Base-by-base conservation (phyloP, 1,140 invertebrate species). In the Microplitis demolitor region DNA sequence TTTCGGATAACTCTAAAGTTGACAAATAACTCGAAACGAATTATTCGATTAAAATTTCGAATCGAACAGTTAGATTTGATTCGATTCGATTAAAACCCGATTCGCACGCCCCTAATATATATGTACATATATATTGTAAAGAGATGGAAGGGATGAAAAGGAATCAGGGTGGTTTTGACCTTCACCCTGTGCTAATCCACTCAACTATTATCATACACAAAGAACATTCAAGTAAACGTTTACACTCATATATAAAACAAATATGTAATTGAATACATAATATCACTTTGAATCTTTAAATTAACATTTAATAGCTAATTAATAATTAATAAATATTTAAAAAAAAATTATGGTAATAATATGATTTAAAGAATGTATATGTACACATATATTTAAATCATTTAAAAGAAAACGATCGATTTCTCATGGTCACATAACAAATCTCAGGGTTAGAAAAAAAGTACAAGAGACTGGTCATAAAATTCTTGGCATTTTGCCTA, bases 181-280 rank as follows among this genome's bases (percentile, higher is more conserved):
- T 85, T 85, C 78, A 83, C 82, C 82, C 78, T 80, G 77, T 77
- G 79, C 82, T 83, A 83, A 85, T 84, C 79, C 81, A 82, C 79
- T 75, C 79, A 72, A 75, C 74, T 78, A 80, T 81, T 80, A 80
- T 82, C 81, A 78, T 84, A 82, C 76, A 72, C 74, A 74, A 73
- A 74, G 50, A 33, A 74, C 53, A 50, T 56, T 62, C 39, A 71
- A 37, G 54, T 68, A 24, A 69, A 67, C 66, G 11, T 45, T 69
- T 50, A 56, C 13, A 66, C 34, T 37, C 53, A 33, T 66, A 58
- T 45, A 66, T 35, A 11, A 72, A 53, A 62, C 69, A 45, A 45
- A 8, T 45, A 45, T 45, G 39, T 9, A 45, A 45, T 45, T 45
- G 39, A 45, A 45, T 45, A 45, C 3, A 45, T 45, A 6, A 45